A percentile compares a stretch with the other conserved stretches of the same genome.
These are phyloP conservation scores for Dermatemys mawii DNA, from an alignment of 2,113 vertebrate genomes.

Conservation along the genomic window DNA sequence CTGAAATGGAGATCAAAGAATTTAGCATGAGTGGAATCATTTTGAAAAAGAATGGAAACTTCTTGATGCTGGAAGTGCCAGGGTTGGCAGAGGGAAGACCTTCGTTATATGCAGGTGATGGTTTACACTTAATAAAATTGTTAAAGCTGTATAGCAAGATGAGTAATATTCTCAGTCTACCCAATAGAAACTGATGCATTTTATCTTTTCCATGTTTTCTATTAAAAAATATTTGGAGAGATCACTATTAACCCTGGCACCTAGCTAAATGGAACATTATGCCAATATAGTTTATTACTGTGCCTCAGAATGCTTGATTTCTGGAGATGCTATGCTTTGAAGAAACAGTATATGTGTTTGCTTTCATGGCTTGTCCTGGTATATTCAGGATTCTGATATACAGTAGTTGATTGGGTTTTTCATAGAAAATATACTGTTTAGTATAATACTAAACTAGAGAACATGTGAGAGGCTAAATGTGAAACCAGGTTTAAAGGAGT, in stretches of 20 bases:
- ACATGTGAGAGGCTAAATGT: neutral
- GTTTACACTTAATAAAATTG: accelerated
- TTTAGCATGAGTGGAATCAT: constrained; percentile 84
- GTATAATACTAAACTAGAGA: neutral
- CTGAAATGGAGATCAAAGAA: constrained; percentile 84
- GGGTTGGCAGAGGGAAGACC: constrained; percentile 89
- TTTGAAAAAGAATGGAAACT: constrained; percentile 81
- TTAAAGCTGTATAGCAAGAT: neutral
- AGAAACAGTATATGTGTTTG: accelerated
- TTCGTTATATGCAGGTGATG: constrained; percentile 81
- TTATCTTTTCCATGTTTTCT: neutral
- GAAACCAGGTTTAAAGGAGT: neutral
- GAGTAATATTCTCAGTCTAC: neutral
- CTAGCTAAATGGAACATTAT: neutral
- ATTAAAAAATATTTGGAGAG: neutral
- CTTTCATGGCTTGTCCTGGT: accelerated
- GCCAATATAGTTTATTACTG: neutral
- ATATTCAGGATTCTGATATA: neutral
- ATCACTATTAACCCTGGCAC: neutral
- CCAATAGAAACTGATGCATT: neutral
- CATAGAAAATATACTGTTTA: neutral
- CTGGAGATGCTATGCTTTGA: neutral
- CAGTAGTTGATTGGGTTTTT: neutral
- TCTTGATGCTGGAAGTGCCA: constrained; percentile 87
- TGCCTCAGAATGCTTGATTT: neutral